Base-by-base conservation (phyloP, 2,797 vertebrate genomes). In the Macroramphosus scolopax region DNA sequence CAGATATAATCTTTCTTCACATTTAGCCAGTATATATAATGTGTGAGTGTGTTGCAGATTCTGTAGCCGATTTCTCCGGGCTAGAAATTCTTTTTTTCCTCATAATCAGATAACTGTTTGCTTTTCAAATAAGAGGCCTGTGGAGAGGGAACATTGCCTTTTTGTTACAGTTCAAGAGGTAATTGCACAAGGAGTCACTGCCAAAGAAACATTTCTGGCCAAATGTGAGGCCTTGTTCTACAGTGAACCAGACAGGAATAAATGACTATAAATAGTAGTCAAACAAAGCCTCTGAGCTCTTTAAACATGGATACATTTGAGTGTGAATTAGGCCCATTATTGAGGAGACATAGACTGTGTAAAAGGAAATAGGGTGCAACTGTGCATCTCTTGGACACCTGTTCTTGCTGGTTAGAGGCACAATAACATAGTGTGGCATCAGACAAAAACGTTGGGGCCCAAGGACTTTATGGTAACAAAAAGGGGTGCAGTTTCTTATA, bases 301-400 rank as follows among this genome's bases (percentile, higher is more conserved):
- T 52, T 59, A 36, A 48, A 65, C 24, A 14, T 24, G 25, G 48
- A 36, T 22, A 35, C 17, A 8, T 60, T 34, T 42, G 14, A 32
- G 56, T 36, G 35, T 73, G 52, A 72, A 81, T 64, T 48, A 60
- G 49, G 39, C 67, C 68, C 62, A 72, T 74, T 74, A 75, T 62
- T 35, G n/a, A 31, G n/a, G 42, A 55, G 32, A 37, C 41, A 13
- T 43, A 50, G 44, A 28, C 22, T 8, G 26, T 14, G 44, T 5
- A 43, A 14, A 9, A 29, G 43, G 36, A 63, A 55, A 85, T 70
- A 83, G 62, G 48, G 36, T 0, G 22, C 0, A 31, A 66, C 61
- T 84, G 78, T 85, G 62, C 38, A 18, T 73, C 65, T 40, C 62
- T 51, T 0, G 0, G 59, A 77, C 82, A 77, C 78, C 82, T 68